Base-by-base conservation (phyloP, 1,140 invertebrate species). In the Calosoma granatense region DNA sequence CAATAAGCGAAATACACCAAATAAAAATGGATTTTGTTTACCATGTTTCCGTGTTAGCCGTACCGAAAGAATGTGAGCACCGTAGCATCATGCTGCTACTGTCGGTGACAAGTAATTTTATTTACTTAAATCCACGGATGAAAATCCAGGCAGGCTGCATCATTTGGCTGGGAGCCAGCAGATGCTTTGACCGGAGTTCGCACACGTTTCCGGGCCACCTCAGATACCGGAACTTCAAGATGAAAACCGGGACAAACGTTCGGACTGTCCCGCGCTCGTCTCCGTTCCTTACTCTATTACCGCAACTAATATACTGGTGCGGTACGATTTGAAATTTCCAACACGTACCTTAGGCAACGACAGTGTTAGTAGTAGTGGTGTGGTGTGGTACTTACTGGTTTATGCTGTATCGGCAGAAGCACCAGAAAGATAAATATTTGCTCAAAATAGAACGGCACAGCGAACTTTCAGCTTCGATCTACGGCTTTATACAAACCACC, bases 381-480 rank as follows among this genome's bases (percentile, higher is more conserved):
- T n/a, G n/a, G n/a, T n/a, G 17, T 17, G 41, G 17, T 17, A 17
- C 6, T 47, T 17, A 36, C 26, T 36, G 26, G 26, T 36, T 36
- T 36, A 36, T 36, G 41, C 41, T 47, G 17, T 6, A 47, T 47
- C 41, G 6, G 17, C 41, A 47, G 15, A 47, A 47, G 41, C 15
- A 47, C 6, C 15, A 11, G 6, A 47, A 47, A 47, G 41, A 47
- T 47, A 47, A 47, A 47, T 47, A 47, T 47, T 47, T 47, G 41
- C 17, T 47, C 41, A 47, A 47, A 47, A 47, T 17, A 47, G 15
- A 6, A 36, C 26, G 6, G 26, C 26, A 36, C 26, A n/a, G n/a
- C 26, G 6, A 36, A n/a, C n/a, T n/a, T n/a, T n/a, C n/a, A n/a
- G n/a, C n/a, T 36, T 36, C 26, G 26, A 36, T 36, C 26, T 36